Conservation (phyloP, 2,113 vertebrate species). For the Neomonachus schauinslandi region DNA sequence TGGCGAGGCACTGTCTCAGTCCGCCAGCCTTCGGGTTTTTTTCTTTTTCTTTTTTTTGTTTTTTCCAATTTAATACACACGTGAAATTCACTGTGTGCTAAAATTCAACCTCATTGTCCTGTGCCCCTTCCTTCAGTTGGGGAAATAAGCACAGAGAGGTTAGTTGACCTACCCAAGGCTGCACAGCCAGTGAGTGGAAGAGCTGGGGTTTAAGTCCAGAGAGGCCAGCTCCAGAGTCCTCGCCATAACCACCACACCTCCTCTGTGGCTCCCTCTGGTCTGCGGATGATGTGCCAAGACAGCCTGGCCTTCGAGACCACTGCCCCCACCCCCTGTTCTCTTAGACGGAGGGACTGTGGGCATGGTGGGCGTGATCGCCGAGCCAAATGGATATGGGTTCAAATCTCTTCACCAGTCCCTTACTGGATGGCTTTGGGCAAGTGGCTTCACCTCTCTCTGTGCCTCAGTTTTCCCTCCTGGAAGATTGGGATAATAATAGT, state of each 20-base stretch:
- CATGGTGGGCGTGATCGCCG: accelerated
- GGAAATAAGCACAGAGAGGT: constrained; percentile 23
- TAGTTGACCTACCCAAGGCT: not conserved
- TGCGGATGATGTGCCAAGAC: not conserved
- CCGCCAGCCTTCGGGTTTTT: not conserved
- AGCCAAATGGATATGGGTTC: not conserved
- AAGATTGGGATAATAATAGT: not conserved
- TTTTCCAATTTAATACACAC: not conserved
- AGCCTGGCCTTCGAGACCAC: not conserved
- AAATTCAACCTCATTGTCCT: not conserved
- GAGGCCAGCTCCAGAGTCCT: not conserved
- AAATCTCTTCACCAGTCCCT: not conserved
- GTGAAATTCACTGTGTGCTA: not conserved
- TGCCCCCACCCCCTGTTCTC: accelerated
- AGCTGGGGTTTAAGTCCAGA: not conserved
- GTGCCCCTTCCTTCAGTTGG: not conserved
- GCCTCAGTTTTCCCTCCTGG: not conserved
- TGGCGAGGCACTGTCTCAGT: not conserved
- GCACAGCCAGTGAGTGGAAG: not conserved
- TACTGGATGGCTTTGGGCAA: not conserved
- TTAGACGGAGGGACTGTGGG: accelerated
- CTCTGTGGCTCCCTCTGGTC: not conserved
- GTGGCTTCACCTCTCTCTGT: not conserved
- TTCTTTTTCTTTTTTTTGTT: too few relatives aligned
- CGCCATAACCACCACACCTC: accelerated